Percentiles rank a stretch among this genome's conserved stretches.
Evolutionary conservation across 2,113 vertebrate genomes (phyloP).

Genomic region (Bombycilla garrulus): DNA sequence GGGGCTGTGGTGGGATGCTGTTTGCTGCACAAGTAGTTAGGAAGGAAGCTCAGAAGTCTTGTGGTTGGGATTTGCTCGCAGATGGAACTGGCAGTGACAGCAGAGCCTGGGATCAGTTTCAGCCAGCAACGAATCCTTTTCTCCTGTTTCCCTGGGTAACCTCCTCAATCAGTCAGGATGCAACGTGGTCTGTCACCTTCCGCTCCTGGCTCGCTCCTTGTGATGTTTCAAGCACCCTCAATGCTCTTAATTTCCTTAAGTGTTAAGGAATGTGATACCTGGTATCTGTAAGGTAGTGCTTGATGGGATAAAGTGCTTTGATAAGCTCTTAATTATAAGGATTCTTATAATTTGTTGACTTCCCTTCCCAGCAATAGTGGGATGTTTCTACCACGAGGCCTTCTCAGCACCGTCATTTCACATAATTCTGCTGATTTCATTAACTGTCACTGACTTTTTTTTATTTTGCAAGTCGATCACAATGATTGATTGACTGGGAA

Average conservation of each 20-base stretch:
- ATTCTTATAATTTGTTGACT: constrained; percentile 34
- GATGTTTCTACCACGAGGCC: not conserved
- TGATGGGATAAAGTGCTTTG: constrained; percentile 45
- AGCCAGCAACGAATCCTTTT: not conserved
- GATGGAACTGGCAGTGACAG: not conserved
- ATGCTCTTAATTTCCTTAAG: constrained; percentile 50
- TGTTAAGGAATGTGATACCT: constrained; percentile 38
- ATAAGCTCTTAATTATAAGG: constrained; percentile 24
- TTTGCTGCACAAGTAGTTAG: not conserved
- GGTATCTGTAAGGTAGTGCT: constrained; percentile 7
- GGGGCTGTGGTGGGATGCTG: not conserved
- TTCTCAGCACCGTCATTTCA: not conserved
- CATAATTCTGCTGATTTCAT: constrained; percentile 22
- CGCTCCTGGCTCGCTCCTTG: not conserved
- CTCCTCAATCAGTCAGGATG: constrained; percentile 7
- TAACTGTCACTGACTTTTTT: not conserved
- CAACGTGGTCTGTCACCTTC: not conserved
- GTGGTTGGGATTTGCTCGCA: not conserved
- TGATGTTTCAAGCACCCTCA: constrained; percentile 29
- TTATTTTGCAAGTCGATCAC: not conserved
- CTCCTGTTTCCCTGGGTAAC: constrained; percentile 5
- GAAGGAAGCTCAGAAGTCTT: not conserved
- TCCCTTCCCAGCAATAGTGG: not conserved
- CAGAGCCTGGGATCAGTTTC: not conserved
- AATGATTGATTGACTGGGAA: constrained; percentile 34